Conservation (phyloP, 2,888 invertebrate genomes). For the Plagodis dolabraria region DNA sequence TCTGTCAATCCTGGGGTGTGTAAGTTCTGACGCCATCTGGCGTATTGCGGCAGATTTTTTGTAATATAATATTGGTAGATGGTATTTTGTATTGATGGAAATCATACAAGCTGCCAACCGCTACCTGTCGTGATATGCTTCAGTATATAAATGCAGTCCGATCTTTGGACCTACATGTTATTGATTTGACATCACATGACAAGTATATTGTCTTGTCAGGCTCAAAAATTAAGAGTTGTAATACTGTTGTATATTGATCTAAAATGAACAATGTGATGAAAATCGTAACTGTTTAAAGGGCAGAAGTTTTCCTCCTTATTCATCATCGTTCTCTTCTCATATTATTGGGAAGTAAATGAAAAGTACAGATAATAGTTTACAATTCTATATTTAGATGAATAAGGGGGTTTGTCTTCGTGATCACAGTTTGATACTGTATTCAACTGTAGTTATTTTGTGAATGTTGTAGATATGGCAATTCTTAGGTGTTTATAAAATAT, state of each 20-base stretch:
- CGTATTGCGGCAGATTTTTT: conserved; percentile 2
- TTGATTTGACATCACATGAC: conserved; percentile 17
- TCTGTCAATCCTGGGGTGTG: conserved; percentile 6
- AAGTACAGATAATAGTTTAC: no score
- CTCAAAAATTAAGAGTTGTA: conserved; percentile 13
- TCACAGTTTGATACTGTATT: conserved; percentile 1
- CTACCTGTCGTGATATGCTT: not conserved
- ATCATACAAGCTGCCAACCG: conserved; percentile 1
- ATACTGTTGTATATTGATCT: conserved; percentile 22
- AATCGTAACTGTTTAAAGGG: conserved; percentile 15
- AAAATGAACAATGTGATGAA: conserved; percentile 15
- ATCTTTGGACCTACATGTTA: conserved; percentile 12
- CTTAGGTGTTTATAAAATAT: conserved; percentile 11
- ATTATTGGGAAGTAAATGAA: no score
- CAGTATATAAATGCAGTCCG: not conserved
- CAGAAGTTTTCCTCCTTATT: conserved; percentile 5
- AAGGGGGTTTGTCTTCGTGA: not conserved
- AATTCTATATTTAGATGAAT: no score
- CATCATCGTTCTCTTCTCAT: no score
- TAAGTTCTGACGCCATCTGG: not conserved
- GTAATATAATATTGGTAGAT: conserved; percentile 8
- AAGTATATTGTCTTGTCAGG: conserved; percentile 9
- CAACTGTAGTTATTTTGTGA: conserved; percentile 5
- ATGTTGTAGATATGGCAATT: conserved; percentile 17
- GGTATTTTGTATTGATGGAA: not conserved